A percentile compares a stretch with the other conserved stretches of the same genome.
Evolutionary conservation across 2,113 vertebrate genomes (phyloP).

Genomic region (Numenius arquata): DNA sequence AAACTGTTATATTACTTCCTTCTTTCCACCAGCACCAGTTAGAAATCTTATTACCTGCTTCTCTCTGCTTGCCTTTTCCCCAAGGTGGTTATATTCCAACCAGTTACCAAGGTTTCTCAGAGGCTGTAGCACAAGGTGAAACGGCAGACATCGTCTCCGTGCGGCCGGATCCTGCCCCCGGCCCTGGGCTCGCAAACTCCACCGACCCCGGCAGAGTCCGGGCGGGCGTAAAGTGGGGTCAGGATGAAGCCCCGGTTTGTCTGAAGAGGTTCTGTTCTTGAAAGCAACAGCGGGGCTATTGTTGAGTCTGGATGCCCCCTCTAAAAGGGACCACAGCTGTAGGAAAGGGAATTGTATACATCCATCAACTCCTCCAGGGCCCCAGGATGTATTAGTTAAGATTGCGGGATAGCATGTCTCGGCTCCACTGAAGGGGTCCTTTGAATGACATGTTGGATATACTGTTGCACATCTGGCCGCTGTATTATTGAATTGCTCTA

Average conservation of each 20-base stretch:
- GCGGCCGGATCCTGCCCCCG: not conserved
- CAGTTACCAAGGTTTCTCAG: conserved; percentile 57
- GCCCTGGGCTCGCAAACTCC: not conserved
- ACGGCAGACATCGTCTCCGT: not conserved
- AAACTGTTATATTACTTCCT: conserved; percentile 50
- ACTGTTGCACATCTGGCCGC: conserved; percentile 65
- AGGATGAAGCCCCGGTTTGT: conserved; percentile 15
- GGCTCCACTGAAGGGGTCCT: conserved; percentile 64
- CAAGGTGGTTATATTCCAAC: conserved; percentile 58
- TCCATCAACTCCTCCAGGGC: conserved; percentile 68
- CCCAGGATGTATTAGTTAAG: conserved; percentile 68
- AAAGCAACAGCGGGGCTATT: conserved; percentile 67
- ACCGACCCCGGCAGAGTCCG: not conserved
- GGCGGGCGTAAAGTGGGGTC: not conserved
- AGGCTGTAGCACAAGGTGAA: conserved; percentile 51
- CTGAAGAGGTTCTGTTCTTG: conserved; percentile 64
- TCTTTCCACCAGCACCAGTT: conserved; percentile 35
- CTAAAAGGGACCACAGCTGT: conserved; percentile 67
- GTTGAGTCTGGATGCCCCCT: conserved; percentile 57
- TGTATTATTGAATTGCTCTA: conserved; percentile 46
- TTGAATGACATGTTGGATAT: conserved; percentile 63
- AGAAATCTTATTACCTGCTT: conserved; percentile 53
- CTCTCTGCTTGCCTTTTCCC: conserved; percentile 38
- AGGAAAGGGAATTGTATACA: conserved; percentile 66
- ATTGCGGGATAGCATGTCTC: conserved; percentile 63